Conservation (phyloP, 2,888 invertebrate species). For the Hypomecis punctinalis region DNA sequence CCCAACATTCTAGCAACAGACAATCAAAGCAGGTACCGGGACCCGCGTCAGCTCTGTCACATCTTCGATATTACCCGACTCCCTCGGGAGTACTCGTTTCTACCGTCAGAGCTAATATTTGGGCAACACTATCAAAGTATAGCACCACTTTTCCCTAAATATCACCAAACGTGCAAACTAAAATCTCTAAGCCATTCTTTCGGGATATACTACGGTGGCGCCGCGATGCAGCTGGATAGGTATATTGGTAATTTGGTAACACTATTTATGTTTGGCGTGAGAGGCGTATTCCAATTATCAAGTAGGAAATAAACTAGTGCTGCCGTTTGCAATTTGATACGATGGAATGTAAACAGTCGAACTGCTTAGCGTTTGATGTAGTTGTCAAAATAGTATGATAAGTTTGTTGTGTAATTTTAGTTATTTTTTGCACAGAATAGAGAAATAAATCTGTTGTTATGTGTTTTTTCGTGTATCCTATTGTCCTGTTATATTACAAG, state of each 20-base stretch:
- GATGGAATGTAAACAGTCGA: slow-evolving; percentile 2
- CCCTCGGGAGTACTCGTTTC: slow-evolving; percentile 12
- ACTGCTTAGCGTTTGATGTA: neutral
- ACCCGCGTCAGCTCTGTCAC: slow-evolving; percentile 30
- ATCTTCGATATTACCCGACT: slow-evolving; percentile 23
- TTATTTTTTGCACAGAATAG: no score
- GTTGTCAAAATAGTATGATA: no score
- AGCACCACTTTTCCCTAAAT: neutral
- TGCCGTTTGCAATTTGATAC: slow-evolving; percentile 6
- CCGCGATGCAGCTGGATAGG: neutral
- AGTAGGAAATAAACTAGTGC: slow-evolving; percentile 13
- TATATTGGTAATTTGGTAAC: slow-evolving; percentile 2
- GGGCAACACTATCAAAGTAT: slow-evolving; percentile 19
- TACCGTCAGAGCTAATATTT: slow-evolving; percentile 22
- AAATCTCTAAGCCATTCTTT: neutral
- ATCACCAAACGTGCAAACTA: neutral
- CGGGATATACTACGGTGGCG: neutral
- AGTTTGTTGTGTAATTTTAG: no score
- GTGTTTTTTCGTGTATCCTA: no score
- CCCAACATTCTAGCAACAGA: slow-evolving; percentile 2
- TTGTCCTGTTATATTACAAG: no score
- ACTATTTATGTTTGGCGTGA: slow-evolving; percentile 16
- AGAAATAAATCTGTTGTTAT: no score
- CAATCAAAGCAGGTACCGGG: slow-evolving; percentile 13
- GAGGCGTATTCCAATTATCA: slow-evolving; percentile 11